Evolutionary conservation across 2,888 invertebrate species (phyloP), one percentile per base, ranked within the genome.

Genomic region (Sinohyriopsis cumingii): DNA sequence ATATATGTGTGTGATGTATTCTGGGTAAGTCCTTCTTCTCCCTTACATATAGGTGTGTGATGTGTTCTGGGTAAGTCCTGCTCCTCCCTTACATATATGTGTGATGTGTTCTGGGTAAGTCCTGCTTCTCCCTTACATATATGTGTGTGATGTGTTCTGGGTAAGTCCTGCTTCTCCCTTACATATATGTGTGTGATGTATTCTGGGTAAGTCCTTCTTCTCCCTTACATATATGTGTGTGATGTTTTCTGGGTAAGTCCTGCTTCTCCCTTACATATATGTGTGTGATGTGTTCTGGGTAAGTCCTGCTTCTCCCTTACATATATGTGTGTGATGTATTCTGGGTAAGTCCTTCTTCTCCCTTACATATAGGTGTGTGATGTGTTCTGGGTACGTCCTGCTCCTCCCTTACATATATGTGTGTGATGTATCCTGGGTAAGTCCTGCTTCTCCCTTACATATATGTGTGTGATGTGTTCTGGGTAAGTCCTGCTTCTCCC

Each of bases 391-490:
- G 96, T 78, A 62, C 7, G 53, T 63, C 57, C 57, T 33, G 9
- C 7, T 9, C 1, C 33, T 33, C 9, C 9, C 33, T 33, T 33
- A 33, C 33, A 33, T 33, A 33, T 9, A 9, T 33, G 33, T 33
- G n/a, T n/a, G n/a, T n/a, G n/a, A n/a, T 98, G 98, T 87, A 97
- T 97, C 87, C 96, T 97, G 0, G 95, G 96, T 78, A 62, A 19
- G 53, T 63, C 57, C 57, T 33, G 9, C 7, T 9, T 7, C 33
- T 33, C 9, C 9, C 33, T 33, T 33, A 33, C 33, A 33, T 33
- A 33, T 9, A 9, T 33, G 33, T 33, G n/a, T n/a, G n/a, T n/a
- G n/a, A n/a, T 98, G 98, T 87, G 97, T 97, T 87, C 96, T 97
- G 0, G 95, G 96, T 78, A 62, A 19, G 53, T 63, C 57, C 57